Base-by-base conservation (phyloP, 2,888 invertebrate genomes). In the Mimumesa dahlbomi region DNA sequence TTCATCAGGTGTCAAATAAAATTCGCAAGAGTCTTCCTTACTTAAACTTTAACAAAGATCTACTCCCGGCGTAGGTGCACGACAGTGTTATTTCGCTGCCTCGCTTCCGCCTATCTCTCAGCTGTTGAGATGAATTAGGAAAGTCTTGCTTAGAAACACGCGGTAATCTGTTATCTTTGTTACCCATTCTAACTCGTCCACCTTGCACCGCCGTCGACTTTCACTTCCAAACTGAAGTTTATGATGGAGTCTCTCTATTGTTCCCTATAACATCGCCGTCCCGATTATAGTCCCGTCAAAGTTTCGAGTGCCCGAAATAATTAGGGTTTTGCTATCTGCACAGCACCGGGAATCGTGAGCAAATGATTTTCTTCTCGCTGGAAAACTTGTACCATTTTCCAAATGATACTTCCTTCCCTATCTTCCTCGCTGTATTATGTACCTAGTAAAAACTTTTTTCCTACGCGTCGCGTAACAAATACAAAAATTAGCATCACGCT, bases 1-100 rank as follows among this genome's bases (percentile, higher is more conserved):
- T 77, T 77, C 77, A 79, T 77, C 77, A 77, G 77, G 80, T 77
- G 77, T 77, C 77, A 77, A 77, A 77, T 77, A 77, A 77, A 77
- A 77, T 77, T 73, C 80, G 50, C 69, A 42, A 34, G 45, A 34
- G 56, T 59, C 56, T 64, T 42, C 63, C 56, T 66, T 65, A 34
- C 58, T 50, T 64, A 75, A 78, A 75, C 29, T 67, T 79, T 64
- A 77, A 76, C 77, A 79, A 77, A 77, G 77, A 77, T 77, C 80
- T 66, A 73, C 53, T 52, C 57, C 21, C 42, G 49, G 40, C 1
- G 38, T 48, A 36, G 52, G 57, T 52, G 52, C 62, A 31, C 31
- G 57, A 46, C 61, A 45, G 19, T 22, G 63, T 72, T 72, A 59
- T 57, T 67, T 42, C 67, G 45, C 56, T 62, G 31, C 14, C 16